Evolutionary conservation across 1,140 invertebrate species (phyloP).

Genomic region (Bilobella aurantiaca): DNA sequence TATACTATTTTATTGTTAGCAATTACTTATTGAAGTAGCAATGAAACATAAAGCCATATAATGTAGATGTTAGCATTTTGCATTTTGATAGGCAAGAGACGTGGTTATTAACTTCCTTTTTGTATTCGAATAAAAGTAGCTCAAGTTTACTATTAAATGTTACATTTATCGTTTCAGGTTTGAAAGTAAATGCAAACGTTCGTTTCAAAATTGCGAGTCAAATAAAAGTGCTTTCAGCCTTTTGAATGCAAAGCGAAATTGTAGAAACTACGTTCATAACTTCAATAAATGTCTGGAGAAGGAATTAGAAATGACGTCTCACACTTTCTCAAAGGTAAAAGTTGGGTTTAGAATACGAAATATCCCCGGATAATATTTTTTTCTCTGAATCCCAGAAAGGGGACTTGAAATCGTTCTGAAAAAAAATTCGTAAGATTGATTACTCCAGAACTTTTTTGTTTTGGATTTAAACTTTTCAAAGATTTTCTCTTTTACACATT

Average conservation of each 20-base stretch:
- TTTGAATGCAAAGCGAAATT: neutral
- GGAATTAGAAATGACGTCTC: conserved; percentile 2
- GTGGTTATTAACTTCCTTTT: no score
- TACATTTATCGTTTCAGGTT: no score
- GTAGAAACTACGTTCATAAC: neutral
- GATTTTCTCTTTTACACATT: no score
- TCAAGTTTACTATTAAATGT: no score
- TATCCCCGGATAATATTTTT: neutral
- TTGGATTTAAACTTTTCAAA: no score
- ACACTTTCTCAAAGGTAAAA: neutral
- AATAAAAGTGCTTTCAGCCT: neutral
- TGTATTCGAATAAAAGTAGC: no score
- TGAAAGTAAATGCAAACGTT: neutral
- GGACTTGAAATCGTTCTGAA: neutral
- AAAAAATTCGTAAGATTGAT: neutral
- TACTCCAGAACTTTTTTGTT: neutral
- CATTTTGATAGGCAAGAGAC: no score
- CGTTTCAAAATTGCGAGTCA: neutral
- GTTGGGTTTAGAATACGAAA: neutral
- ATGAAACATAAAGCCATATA: no score
- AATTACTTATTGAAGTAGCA: no score
- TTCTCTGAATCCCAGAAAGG: neutral
- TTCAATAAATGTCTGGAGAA: conserved; percentile 2
- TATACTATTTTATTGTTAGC: no score
- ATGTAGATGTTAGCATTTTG: no score